A percentile compares a stretch with the other conserved stretches of the same genome.
Evolutionary conservation across 2,113 vertebrate species (phyloP).

Genomic region (Piprites chloris): DNA sequence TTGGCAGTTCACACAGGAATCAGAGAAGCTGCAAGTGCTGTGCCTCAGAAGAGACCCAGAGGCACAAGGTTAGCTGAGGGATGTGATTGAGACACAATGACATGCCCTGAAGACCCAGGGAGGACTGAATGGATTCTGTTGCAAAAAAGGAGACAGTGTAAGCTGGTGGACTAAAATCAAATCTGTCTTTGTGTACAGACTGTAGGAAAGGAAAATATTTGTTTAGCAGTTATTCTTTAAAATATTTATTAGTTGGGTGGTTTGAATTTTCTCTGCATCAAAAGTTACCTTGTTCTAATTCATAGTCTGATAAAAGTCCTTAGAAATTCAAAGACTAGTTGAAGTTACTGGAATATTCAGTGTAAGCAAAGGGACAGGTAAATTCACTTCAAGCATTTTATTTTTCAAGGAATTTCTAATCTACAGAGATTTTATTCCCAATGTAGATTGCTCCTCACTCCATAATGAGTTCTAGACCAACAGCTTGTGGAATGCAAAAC

Average conservation of each 20-base stretch:
- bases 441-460: not conserved
- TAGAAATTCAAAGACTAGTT: not conserved
- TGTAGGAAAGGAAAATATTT: not conserved
- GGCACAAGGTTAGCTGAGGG: not conserved
- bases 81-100: not conserved
- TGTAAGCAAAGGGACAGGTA: not conserved
- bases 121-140: not conserved
- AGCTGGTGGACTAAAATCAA: not conserved
- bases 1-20: not conserved
- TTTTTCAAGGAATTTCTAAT: not conserved
- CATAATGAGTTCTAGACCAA: not conserved
- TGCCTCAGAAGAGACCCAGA: not conserved
- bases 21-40: not conserved
- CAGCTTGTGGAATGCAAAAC: accelerated
- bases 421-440: not conserved
- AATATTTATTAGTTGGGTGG: accelerated
- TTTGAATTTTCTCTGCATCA: not conserved
- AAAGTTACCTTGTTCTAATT: not conserved
- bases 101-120: not conserved
- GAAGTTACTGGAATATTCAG: not conserved
- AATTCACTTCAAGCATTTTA: not conserved
- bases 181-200: not conserved
- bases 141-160: not conserved
- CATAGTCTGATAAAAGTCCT: not conserved
- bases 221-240: not conserved